Evolutionary conservation across 2,888 invertebrate species (phyloP), one percentile per base, ranked within the genome.

Genomic region (Zaprionus lineosus): DNA sequence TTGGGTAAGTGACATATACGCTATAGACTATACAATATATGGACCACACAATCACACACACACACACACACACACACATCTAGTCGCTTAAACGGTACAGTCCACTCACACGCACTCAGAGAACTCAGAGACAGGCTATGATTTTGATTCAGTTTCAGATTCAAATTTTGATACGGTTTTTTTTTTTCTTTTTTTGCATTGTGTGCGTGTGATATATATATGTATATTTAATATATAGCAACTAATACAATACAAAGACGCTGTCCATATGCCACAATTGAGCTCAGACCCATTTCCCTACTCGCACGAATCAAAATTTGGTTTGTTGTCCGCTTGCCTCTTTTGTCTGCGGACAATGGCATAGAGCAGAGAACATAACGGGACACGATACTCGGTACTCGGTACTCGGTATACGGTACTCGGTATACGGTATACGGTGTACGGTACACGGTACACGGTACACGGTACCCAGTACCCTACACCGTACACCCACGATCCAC

Each of bases 1-100:
- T 91, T 94, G 69, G 94, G 94, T 94, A 91, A 91, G 92, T 91
- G 65, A 83, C 40, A 56, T 3, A 51, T 19, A 48, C 34, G 24
- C 14, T 15, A n/a, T n/a, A n/a, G n/a, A n/a, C n/a, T n/a, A n/a
- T n/a, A n/a, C n/a, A n/a, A n/a, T n/a, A n/a, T n/a, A n/a, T n/a
- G n/a, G n/a, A n/a, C n/a, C 16, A 19, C 26, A 28, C 21, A 39
- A 15, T 12, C 24, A 44, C 8, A 7, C n/a, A 41, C 21, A 5
- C 14, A 28, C 28, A 39, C 37, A 15, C 26, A 16, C 11, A 36
- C 39, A 40, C 26, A 24, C 7, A 31, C 16, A 47, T 2, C 28
- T 9, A 18, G 28, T 31, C 31, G 56, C 36, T 37, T 12, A 56
- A 55, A 47, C 21, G 55, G 61, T 76, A 81, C 77, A 81, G 77